Evolutionary conservation across 2,797 vertebrate genomes (phyloP).

Genomic region (Hoplostethus atlanticus): DNA sequence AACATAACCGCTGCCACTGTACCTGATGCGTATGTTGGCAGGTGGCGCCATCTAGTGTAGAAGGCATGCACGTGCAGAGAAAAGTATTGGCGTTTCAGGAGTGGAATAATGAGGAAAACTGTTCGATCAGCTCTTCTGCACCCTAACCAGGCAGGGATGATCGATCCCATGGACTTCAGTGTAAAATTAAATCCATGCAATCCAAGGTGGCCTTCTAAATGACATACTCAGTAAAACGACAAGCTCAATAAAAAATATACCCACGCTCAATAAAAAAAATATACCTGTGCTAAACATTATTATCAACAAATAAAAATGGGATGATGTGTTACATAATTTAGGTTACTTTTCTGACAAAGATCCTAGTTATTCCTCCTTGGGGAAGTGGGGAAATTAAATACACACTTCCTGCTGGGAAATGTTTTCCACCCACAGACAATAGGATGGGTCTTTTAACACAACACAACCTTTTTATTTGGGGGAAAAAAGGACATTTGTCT

Average conservation of each 20-base stretch:
- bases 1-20: background rate
- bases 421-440: constrained; percentile 52
- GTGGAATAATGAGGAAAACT: too few relatives aligned
- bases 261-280: background rate
- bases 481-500: constrained; percentile 17
- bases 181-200: too few relatives aligned
- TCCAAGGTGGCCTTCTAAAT: background rate
- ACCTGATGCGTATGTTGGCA: background rate
- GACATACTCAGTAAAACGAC: too few relatives aligned
- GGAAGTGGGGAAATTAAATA: constrained; percentile 36
- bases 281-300: too few relatives aligned
- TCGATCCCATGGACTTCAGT: too few relatives aligned
- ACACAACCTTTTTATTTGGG: constrained; percentile 14
- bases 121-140: too few relatives aligned
- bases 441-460: constrained; percentile 21
- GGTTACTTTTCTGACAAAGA: constrained; percentile 46
- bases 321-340: too few relatives aligned
- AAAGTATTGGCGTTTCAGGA: too few relatives aligned
- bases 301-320: background rate
- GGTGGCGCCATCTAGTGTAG: constrained; percentile 70
- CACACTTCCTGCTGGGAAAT: constrained; percentile 24
- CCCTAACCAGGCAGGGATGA: too few relatives aligned
- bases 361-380: constrained; percentile 46
- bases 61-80: constrained; percentile 15
- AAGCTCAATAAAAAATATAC: too few relatives aligned